Evolutionary conservation across 2,888 invertebrate genomes (phyloP).

Genomic region (Leptopilina drosophilae): DNA sequence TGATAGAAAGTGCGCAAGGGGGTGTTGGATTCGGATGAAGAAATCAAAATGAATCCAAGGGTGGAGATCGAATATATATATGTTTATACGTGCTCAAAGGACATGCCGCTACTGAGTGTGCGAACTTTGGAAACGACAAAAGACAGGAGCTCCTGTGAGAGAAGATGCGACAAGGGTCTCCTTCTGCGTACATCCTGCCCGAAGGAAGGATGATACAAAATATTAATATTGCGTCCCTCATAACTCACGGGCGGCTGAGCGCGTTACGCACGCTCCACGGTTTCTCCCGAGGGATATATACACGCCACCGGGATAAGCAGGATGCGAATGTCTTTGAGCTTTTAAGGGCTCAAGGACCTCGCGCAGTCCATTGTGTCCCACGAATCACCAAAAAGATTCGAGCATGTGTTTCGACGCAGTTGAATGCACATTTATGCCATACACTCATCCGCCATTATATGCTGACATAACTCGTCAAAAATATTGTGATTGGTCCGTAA

Average conservation of each 20-base stretch:
- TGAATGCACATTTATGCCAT: constrained; percentile 68
- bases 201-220: constrained; percentile 76
- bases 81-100: constrained; percentile 6
- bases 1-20: not conserved
- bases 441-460: constrained; percentile 67
- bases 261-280: constrained; percentile 75
- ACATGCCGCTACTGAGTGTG: constrained; percentile 13
- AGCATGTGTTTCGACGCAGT: constrained; percentile 69
- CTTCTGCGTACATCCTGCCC: constrained; percentile 54
- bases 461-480: constrained; percentile 76
- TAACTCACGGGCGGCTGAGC: constrained; percentile 76
- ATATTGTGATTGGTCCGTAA: constrained; percentile 75
- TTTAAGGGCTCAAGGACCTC: constrained; percentile 57
- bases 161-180: constrained; percentile 18
- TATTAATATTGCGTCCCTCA: constrained; percentile 77
- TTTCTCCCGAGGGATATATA: constrained; percentile 72
- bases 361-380: constrained; percentile 59
- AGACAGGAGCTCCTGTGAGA: constrained; percentile 58
- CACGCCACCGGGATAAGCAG: constrained; percentile 66
- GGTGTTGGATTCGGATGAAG: constrained; percentile 19
- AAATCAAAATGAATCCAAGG: constrained; percentile 32
- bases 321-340: constrained; percentile 73
- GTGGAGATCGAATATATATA: constrained; percentile 12
- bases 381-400: constrained; percentile 60
- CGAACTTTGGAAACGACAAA: constrained; percentile 69